A percentile compares a stretch with the other conserved stretches of the same genome.
Evolutionary conservation across 2,113 vertebrate species (phyloP).

Genomic region (Chauna torquata): DNA sequence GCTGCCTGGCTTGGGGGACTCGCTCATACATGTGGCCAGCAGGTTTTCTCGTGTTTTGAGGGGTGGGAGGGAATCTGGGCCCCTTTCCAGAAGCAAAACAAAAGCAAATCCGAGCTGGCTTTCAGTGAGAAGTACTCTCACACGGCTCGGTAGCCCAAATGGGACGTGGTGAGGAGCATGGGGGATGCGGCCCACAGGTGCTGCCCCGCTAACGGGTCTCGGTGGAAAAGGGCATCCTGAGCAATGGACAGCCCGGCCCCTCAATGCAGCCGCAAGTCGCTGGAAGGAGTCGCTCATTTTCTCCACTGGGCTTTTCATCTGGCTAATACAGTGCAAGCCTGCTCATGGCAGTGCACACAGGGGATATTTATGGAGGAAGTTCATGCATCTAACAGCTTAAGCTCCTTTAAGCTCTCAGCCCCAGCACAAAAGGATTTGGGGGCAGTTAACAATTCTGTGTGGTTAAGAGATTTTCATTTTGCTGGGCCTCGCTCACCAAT

Average conservation of each 20-base stretch:
- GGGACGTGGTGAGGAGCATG: neutral
- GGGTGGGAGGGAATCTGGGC: slow-evolving; percentile 57
- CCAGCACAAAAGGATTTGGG: slow-evolving; percentile 79
- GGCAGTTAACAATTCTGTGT: slow-evolving; percentile 78
- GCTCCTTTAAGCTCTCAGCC: slow-evolving; percentile 74
- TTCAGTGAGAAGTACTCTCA: neutral
- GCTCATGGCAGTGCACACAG: neutral
- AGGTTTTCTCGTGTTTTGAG: slow-evolving; percentile 26
- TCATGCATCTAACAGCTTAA: slow-evolving; percentile 82
- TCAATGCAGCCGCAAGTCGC: neutral
- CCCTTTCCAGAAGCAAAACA: slow-evolving; percentile 55
- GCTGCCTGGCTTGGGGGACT: neutral
- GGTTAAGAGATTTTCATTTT: slow-evolving; percentile 75
- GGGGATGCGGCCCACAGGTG: neutral
- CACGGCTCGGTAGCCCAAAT: rapidly evolving
- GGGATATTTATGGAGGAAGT: slow-evolving; percentile 78
- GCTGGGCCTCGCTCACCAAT: slow-evolving; percentile 1
- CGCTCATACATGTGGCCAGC: slow-evolving; percentile 24
- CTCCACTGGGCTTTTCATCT: slow-evolving; percentile 31
- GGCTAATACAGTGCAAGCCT: neutral
- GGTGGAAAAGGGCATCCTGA: neutral
- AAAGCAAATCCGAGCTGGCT: slow-evolving; percentile 45
- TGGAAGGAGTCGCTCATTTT: slow-evolving; percentile 49
- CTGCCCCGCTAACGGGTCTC: neutral
- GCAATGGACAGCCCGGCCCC: neutral